These are phyloP conservation scores for Chironomus riparius DNA, from an alignment of 2,888 invertebrate species.

Conservation along the genomic window DNA sequence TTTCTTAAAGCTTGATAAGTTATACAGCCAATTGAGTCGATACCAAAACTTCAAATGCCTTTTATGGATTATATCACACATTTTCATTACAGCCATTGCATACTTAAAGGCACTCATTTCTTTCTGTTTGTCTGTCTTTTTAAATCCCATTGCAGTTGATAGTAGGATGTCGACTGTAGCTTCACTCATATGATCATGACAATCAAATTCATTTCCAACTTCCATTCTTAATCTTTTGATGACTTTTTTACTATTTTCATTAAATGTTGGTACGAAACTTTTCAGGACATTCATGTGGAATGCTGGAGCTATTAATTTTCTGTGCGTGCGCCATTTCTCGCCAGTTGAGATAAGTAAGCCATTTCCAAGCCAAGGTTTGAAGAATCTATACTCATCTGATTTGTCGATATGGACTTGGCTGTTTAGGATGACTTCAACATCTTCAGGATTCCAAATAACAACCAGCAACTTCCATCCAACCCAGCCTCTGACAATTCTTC, in stretches of 20 bases:
- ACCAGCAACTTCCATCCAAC: conserved; percentile 58
- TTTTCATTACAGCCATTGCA: conserved; percentile 75
- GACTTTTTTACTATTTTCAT: conserved; percentile 61
- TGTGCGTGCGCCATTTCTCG: conserved; percentile 69
- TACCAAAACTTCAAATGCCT: conserved; percentile 67
- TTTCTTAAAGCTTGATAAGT: conserved; percentile 57
- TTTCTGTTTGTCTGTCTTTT: conserved; percentile 58
- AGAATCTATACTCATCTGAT: conserved; percentile 61
- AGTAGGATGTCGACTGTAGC: conserved; percentile 66
- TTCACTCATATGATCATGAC: conserved; percentile 70
- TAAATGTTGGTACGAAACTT: conserved; percentile 68
- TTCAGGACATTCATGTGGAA: conserved; percentile 76
- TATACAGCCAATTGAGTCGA: conserved; percentile 61
- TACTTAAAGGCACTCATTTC: conserved; percentile 58
- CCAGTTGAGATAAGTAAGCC: conserved; percentile 69
- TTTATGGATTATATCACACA: conserved; percentile 74
- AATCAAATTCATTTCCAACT: conserved; percentile 59
- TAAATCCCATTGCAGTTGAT: conserved; percentile 80
- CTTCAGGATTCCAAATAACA: conserved; percentile 58
- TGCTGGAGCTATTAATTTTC: conserved; percentile 75
- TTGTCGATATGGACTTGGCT: conserved; percentile 67
- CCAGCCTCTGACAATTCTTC: conserved; percentile 53
- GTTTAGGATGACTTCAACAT: conserved; percentile 63
- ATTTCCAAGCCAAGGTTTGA: conserved; percentile 72
- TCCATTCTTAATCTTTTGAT: conserved; percentile 57